Evolutionary conservation across 92 coral and sea anemone genomes (phyloP), one percentile per base, ranked within the genome.

Genomic region (Bergia puertoricense): DNA sequence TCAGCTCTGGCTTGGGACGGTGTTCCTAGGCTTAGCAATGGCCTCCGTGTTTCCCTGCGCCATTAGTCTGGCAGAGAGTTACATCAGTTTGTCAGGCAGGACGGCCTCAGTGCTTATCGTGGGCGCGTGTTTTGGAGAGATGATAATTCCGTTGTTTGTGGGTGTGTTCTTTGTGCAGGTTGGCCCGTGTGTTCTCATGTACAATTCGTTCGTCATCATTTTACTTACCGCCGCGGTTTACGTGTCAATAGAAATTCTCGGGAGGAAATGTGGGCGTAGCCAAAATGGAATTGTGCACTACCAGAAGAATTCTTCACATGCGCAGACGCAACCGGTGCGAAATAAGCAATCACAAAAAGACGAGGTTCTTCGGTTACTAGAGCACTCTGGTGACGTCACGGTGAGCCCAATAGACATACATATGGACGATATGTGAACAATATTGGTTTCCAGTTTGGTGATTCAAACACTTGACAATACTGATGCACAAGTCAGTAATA

Each of bases 41-140:
- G 97, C 99, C 11, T 96, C 99, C 4, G 92, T 95, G 13, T 97
- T 97, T 50, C 98, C 99, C 5, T 65, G 95, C 39, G 88, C 96
- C 20, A 44, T 97, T 71, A 94, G 80, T 88, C 94, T 96, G 95
- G 97, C 96, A 46, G 99, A 97, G 76, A 83, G 85, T 23, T 93
- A 91, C 77, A 88, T 95, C 78, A 91, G 90, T 74, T 92, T 97
- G 30, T 89, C 99, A 15, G 99, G 98, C 13, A 92, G 89, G 66
- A 90, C 93, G 10, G 98, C 99, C 1, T 97, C 99, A 3, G 42
- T 95, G 79, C 84, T 97, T 15, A 82, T 97, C 56, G 98, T 95
- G 5, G 97, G 98, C 3, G 91, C 98, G 57, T 88, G 96, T 86
- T 86, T 94, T 45, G 99, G 99, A 1, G 98, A 94, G 74, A 97